A percentile compares a stretch with the other conserved stretches of the same genome.
phyloP scores from a whole-genome alignment of 2,113 vertebrate species.

The Passer domesticus region DNA sequence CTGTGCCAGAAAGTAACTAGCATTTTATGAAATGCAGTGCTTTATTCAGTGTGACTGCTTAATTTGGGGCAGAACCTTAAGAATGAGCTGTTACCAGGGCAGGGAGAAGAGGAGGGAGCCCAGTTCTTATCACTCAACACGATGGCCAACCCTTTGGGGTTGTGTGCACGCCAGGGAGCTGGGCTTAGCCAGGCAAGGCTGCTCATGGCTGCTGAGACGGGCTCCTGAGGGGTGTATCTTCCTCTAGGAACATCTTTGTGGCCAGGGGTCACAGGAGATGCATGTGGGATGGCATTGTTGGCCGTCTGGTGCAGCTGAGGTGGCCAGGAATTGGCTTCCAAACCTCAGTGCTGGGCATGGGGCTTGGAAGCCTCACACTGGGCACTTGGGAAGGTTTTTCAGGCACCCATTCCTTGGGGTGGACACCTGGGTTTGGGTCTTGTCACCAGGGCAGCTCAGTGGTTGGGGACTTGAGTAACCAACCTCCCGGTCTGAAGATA shows the following conservation, averaged over 20 bases:
- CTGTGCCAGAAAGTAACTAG: background rate
- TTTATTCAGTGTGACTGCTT: background rate
- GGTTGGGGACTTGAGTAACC: background rate
- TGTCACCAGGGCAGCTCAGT: background rate
- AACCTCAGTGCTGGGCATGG: no score
- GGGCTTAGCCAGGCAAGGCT: background rate
- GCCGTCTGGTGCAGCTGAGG: accelerated
- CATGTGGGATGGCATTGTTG: accelerated
- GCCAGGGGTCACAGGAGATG: background rate
- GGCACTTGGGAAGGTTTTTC: background rate
- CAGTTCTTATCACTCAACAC: background rate
- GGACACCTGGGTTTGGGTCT: background rate
- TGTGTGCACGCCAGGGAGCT: accelerated
- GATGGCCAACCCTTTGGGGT: background rate
- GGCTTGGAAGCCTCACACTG: background rate
- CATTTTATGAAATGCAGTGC: background rate
- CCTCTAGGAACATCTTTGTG: background rate
- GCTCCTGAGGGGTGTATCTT: accelerated
- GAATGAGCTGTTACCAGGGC: background rate
- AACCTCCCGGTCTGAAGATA: background rate
- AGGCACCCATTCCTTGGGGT: background rate
- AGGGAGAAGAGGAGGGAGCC: background rate
- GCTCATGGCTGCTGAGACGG: accelerated
- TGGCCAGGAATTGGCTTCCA: background rate
- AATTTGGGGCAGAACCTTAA: background rate